phyloP scores from a whole-genome alignment of 2,888 invertebrate species.

The Xanthia icteritia region DNA sequence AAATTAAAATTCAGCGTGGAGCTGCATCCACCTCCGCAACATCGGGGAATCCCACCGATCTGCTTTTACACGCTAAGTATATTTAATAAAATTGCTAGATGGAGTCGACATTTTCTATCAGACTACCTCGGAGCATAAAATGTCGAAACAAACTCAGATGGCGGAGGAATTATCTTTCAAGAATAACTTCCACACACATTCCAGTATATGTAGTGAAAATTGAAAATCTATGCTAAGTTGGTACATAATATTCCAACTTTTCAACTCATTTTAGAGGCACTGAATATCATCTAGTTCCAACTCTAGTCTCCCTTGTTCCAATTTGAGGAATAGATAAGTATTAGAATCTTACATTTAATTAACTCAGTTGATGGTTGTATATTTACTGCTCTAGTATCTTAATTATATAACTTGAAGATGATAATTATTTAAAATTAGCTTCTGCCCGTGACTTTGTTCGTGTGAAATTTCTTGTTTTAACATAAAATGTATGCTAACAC shows the following conservation, averaged over 20 bases:
- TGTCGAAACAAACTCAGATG: background rate
- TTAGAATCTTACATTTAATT: background rate
- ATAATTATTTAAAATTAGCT: background rate
- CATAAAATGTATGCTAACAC: no score
- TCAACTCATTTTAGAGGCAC: background rate
- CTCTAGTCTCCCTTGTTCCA: background rate
- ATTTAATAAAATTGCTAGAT: no score
- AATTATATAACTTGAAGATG: background rate
- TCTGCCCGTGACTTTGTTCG: no score
- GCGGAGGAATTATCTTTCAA: background rate
- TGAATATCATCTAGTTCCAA: background rate
- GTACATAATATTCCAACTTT: background rate
- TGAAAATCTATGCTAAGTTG: background rate
- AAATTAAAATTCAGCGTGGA: no score
- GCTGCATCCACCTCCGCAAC: no score
- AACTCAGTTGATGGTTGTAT: background rate
- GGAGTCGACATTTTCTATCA: no score
- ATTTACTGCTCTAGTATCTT: background rate
- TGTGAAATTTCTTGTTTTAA: no score
- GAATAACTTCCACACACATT: background rate
- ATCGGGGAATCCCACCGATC: no score
- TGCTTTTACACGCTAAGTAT: no score
- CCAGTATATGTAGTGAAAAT: background rate
- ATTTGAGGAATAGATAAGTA: background rate
- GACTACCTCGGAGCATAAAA: no score